Evolutionary conservation across 2,888 invertebrate species (phyloP), one percentile per base, ranked within the genome.

Genomic region (Eupeodes latifasciatus): DNA sequence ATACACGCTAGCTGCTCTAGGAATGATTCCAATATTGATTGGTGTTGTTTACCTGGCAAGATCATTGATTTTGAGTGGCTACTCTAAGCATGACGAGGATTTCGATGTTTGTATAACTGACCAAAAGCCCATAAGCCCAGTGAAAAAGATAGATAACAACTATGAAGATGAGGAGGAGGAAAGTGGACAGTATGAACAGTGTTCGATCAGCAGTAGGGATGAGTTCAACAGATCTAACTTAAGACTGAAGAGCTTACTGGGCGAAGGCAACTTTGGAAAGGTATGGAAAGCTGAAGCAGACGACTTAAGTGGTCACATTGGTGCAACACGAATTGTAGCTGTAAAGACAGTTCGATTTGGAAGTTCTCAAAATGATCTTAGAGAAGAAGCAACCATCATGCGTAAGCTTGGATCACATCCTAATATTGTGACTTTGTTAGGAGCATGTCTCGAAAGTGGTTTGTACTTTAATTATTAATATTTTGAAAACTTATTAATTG

Each of bases 271-370:
- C 93, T 97, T 97, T 92, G 97, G 97, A 36, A 96, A 97, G 95
- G 97, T 97, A 19, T 97, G 97, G 96, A 97, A 97, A 93, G 97
- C 97, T 5, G 97, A 97, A 93, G 97, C 97, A 0, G 96, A 97
- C 90, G 97, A 97, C 91, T 94, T 97, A 79, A 96, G 96, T 66
- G 96, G 96, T 0, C 96, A 96, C 91, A 95, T 96, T 89, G 96
- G 96, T 0, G 94, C 96, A 85, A 97, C 97, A 27, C 94, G 97
- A 81, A 95, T 96, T 86, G 97, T 97, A n/a, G 97, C 97, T 5
- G 97, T 97, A 9, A 97, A 97, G 93, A 97, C 96, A 11, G 96
- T 97, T 77, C 96, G 97, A 91, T 96, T 96, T 90, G 96, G 96
- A 55, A 96, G 97, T 9, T 95, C 96, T 19, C 96, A 96, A 90